Base-by-base conservation (phyloP, 2,888 invertebrate genomes). In the Tubiluchus corallicola region DNA sequence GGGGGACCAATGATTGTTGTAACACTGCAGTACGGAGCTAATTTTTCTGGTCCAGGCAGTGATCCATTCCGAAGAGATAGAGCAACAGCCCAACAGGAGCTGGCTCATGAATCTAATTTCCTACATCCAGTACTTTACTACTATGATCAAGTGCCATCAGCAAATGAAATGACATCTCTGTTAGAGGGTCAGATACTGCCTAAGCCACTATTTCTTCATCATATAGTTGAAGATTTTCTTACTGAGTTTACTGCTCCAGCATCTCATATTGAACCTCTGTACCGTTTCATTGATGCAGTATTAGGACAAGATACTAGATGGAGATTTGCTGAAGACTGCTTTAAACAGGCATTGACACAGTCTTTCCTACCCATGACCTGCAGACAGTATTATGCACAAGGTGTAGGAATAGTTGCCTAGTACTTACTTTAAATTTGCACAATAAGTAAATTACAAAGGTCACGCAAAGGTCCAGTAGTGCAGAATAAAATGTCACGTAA, bases 41-140 rank as follows among this genome's bases (percentile, higher is more conserved):
- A 61, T 45, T 67, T 65, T 53, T 67, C 66, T 0, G 54, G 51
- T 4, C 52, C 55, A 3, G 57, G 51, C 20, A 50, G 51, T 38
- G 67, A 68, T 52, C 59, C 64, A 17, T 68, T 68, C 55, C 51
- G 62, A 13, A 29, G 52, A 4, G 57, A 61, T 49, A 47, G 68
- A 40, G 66, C 66, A 2, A 60, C 58, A 1, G 64, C 60, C 2
- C 61, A 62, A 21, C 59, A 63, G 3, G 49, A 56, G 2, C 59
- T 60, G 37, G 67, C 64, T 4, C 63, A 66, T 49, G 43, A 50
- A 5, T 67, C 66, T 29, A 68, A 68, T 54, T 68, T 68, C 51
- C 56, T 68, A 1, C 68, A 68, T 49, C 68, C 68, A 3, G 63
- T 63, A 3, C 50, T 68, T 29, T 68, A 67, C 52, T 65, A 60